Evolutionary conservation across 2,888 invertebrate species (phyloP), one percentile per base, ranked within the genome.

Genomic region (Heterodera filipjevi): DNA sequence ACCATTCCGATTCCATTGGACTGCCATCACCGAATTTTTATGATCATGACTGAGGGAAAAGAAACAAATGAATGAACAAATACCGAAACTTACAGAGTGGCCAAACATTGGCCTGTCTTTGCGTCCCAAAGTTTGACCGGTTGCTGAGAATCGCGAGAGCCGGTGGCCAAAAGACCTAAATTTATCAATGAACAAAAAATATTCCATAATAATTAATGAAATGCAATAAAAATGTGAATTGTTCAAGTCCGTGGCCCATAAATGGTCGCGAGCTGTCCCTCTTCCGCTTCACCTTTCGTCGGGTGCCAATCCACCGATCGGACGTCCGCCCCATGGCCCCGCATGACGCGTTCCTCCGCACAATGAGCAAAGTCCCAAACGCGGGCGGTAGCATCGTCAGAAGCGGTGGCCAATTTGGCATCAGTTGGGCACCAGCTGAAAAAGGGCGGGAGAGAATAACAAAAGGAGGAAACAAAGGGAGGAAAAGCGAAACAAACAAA

Each of bases 51-150:
- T 94, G 86, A 32, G 83, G 84, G 84, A 39, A 81, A 82, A 53
- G 22, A 6, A 30, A 30, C 71, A n/a, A 78, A 22, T 6, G 27
- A 75, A 49, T 22, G 22, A 44, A 35, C 30, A 76, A 70, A n/a
- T 64, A 66, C 92, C 46, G 32, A 75, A 75, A 75, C 93, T 92
- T 92, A 94, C 92, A 99, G 91, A 64, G 98, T 99, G 30, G 97
- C 95, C 77, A 99, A 91, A 70, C 96, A 95, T 83, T 94, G 94
- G 10, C 97, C 98, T 77, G 94, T 94, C 90, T 96, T 96, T 3
- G 99, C 97, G 92, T 99, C 99, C 99, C 99, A 99, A 74, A 99
- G 91, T 90, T 99, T 99, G 64, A 99, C 95, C 3, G 99, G 99
- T 90, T 99, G 99, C 89, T 99, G 99, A 90, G 96, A 97, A 90